Evolutionary conservation across 1,140 invertebrate species (phyloP).

Genomic region (Meloidogyne exigua): DNA sequence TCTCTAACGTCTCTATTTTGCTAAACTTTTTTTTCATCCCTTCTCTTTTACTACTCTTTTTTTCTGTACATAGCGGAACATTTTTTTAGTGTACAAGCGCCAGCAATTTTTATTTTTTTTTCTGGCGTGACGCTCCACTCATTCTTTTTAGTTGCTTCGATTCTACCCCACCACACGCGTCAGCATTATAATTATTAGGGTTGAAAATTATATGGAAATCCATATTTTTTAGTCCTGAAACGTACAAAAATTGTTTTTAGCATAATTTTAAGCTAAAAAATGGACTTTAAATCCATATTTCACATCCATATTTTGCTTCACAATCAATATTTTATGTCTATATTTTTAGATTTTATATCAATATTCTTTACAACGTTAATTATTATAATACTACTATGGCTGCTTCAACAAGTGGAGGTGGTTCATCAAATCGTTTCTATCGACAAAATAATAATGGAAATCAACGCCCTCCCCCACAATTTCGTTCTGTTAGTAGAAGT

Average conservation of each 20-base stretch:
- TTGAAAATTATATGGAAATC: too few relatives aligned
- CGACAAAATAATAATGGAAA: neutral
- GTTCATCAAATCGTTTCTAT: constrained; percentile 1
- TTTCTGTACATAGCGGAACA: neutral
- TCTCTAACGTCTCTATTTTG: neutral
- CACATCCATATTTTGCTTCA: too few relatives aligned
- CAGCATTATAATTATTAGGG: constrained; percentile 5
- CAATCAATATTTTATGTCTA: too few relatives aligned
- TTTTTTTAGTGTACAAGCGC: neutral
- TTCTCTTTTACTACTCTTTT: neutral
- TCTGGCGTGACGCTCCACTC: constrained; percentile 1
- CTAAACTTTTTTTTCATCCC: neutral
- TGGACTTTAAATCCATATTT: too few relatives aligned
- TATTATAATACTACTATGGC: too few relatives aligned
- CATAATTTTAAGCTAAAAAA: too few relatives aligned
- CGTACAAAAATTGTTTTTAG: too few relatives aligned
- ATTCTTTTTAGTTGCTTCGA: constrained; percentile 5
- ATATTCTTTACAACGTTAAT: too few relatives aligned
- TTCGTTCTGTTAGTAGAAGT: neutral
- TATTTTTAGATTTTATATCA: too few relatives aligned
- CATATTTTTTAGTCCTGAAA: too few relatives aligned
- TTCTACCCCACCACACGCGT: constrained; percentile 1
- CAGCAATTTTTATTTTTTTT: constrained; percentile 2
- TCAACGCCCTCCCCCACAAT: neutral
- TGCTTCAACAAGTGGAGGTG: neutral